Conservation (phyloP, 1,140 invertebrate genomes). For the Atta texana region DNA sequence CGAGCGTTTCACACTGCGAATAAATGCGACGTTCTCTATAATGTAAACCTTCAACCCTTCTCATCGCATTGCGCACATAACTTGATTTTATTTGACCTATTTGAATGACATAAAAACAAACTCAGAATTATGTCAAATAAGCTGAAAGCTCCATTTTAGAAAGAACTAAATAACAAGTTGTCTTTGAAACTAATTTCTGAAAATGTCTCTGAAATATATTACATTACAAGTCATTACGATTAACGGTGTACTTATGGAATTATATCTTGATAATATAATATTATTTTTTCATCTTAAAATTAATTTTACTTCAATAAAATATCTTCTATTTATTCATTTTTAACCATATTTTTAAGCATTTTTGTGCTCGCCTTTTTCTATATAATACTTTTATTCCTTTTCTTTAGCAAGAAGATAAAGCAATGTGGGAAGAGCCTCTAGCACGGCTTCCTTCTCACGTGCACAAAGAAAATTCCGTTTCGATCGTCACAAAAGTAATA, state of each 20-base stretch:
- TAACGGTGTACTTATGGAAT: neutral
- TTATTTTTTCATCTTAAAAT: neutral
- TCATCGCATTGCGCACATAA: neutral
- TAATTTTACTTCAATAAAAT: slow-evolving; percentile 18
- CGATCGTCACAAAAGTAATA: slow-evolving; percentile 23
- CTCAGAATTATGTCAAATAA: neutral
- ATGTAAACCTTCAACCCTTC: neutral
- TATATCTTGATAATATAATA: neutral
- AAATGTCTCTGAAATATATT: neutral
- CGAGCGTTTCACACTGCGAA: slow-evolving; percentile 7
- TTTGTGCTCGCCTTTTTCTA: neutral
- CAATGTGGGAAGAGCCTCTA: neutral
- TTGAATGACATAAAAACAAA: neutral
- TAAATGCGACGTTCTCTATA: neutral
- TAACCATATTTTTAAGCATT: slow-evolving; percentile 8
- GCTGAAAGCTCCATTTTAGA: neutral
- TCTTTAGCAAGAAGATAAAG: slow-evolving; percentile 12
- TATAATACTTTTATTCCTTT: slow-evolving; percentile 23
- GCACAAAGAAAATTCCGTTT: slow-evolving; percentile 37
- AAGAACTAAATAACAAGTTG: neutral
- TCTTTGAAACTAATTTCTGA: neutral
- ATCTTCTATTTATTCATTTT: neutral
- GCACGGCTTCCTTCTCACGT: slow-evolving; percentile 6
- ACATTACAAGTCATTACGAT: neutral
- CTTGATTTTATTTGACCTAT: neutral